Base-by-base conservation (phyloP, 2,113 vertebrate species). In the Plotosus lineatus region DNA sequence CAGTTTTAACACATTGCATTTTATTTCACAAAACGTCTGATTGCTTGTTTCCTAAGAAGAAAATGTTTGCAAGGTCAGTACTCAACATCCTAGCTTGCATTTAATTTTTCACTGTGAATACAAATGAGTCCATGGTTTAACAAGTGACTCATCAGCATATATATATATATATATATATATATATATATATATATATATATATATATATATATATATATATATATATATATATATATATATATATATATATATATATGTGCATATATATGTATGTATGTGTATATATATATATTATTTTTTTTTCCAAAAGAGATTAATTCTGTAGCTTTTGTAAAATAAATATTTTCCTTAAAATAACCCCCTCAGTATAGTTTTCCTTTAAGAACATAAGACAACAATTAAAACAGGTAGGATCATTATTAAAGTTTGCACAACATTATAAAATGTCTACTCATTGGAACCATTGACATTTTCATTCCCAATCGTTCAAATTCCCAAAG, bases 21-120 rank as follows among this genome's bases (percentile, higher is more conserved):
- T 75, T 26, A n/a, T 51, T 66, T 81, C 31, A 75, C 50, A 31
- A n/a, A 38, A n/a, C n/a, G n/a, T 68, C 14, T 28, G 23, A n/a
- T 21, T n/a, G 44, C 48, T 42, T 21, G 48, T 58, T 75, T 68
- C 56, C 56, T 66, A 77, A 72, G 26, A 71, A 61, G 38, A 58
- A 48, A 58, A 17, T 28, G 19, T 14, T 10, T 23, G 40, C 36
- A 31, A 48, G 26, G 17, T 17, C 31, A 79, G 44, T 15, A 65
- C 36, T 53, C 23, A 48, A 77, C 58, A 73, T 51, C 46, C 44
- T 21, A 0, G 1, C 31, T 50, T 21, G 11, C 17, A 23, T 60
- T 36, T 73, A 23, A 42, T 66, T 65, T 53, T 51, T 14, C 15
- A 9, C 21, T 50, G 42, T n/a, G 38, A 65, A 11, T 44, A 69